Conservation (phyloP, 2,797 vertebrate genomes). For the Eidolon dupreanum region DNA sequence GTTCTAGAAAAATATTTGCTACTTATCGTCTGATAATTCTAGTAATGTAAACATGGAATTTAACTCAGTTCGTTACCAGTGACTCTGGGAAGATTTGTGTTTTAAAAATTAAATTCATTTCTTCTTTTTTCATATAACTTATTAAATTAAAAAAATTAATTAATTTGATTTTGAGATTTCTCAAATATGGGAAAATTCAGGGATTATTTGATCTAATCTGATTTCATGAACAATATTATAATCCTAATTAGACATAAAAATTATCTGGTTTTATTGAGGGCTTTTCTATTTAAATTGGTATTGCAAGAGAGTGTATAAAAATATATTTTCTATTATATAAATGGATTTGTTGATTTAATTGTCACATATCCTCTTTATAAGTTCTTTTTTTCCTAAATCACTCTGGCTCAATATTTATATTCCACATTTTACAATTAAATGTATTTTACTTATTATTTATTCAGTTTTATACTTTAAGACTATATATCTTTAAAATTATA, state of each 20-base stretch:
- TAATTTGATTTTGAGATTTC: not conserved
- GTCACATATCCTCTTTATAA: not conserved
- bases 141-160: not conserved
- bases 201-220: not conserved
- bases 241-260: not conserved
- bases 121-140: not conserved
- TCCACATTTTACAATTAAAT: not conserved
- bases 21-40: not conserved
- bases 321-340: not conserved
- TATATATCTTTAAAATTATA: not conserved
- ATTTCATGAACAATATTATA: not conserved
- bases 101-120: not conserved
- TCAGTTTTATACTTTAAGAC: not conserved
- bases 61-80: not conserved
- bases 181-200: not conserved
- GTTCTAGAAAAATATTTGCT: slow-evolving; percentile 11
- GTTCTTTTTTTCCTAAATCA: not conserved
- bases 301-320: not conserved
- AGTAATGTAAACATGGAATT: not conserved
- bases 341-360: not conserved
- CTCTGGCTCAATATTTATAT: not conserved
- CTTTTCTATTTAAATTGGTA: not conserved
- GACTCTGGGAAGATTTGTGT: not conserved
- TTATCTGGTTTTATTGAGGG: not conserved
- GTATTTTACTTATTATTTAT: not conserved